phyloP scores from a whole-genome alignment of 2,113 vertebrate species.

The Chlamydotis undulata region DNA sequence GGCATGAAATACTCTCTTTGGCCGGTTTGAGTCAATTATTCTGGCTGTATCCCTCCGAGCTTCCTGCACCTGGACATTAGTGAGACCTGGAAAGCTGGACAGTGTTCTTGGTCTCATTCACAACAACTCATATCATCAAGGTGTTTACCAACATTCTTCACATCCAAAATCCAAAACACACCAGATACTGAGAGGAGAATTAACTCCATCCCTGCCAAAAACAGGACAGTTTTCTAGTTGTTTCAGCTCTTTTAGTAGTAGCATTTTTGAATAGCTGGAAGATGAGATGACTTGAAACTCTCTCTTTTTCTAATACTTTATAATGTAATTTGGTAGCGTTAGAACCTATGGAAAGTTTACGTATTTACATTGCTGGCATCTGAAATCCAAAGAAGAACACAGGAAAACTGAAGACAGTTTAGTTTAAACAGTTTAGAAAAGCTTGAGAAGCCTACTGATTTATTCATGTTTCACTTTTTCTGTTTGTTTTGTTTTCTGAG shows the following conservation, averaged over 20 bases:
- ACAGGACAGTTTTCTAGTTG: not conserved
- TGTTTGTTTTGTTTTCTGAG: conserved; percentile 59
- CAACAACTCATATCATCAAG: no score
- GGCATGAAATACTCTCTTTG: no score
- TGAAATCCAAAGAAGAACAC: not conserved
- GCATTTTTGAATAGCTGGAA: not conserved
- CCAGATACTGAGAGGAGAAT: no score
- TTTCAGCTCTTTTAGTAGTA: not conserved
- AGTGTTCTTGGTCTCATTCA: no score
- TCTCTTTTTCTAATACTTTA: not conserved
- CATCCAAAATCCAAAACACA: no score
- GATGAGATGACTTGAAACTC: not conserved
- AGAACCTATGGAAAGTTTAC: not conserved
- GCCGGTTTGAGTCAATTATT: no score
- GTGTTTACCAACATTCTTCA: no score
- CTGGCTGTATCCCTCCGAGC: no score
- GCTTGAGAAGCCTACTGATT: not conserved
- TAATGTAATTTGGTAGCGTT: not conserved
- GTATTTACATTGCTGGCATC: not conserved
- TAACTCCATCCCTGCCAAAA: no score
- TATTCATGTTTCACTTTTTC: not conserved
- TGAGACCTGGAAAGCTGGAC: no score
- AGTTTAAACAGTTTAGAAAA: not conserved
- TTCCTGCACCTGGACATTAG: no score
- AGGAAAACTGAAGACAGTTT: not conserved